Evolutionary conservation across 2,113 vertebrate genomes (phyloP).

Genomic region (Poeciliopsis retropinna): DNA sequence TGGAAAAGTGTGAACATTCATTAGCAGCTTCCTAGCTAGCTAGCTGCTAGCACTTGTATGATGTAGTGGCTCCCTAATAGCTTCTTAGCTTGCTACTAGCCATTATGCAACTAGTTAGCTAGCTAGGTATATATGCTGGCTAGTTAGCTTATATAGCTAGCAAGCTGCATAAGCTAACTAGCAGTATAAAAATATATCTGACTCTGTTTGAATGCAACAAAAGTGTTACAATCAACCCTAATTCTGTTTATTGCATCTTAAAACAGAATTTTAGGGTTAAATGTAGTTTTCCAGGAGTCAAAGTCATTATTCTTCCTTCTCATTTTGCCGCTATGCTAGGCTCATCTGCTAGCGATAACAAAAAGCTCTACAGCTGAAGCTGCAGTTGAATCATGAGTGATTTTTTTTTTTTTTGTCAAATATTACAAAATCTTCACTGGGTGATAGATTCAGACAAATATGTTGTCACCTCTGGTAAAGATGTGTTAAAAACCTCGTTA

Average conservation of each 20-base stretch:
- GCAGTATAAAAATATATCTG: background rate
- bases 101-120: no score
- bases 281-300: background rate
- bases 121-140: no score
- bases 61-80: no score
- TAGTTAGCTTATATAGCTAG: no score
- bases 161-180: background rate
- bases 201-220: background rate
- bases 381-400: background rate
- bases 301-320: background rate
- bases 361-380: background rate
- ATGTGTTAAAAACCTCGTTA: background rate
- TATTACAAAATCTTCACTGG: background rate
- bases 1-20: background rate
- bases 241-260: conserved; percentile 6
- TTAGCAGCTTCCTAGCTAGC: no score
- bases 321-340: background rate
- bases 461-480: background rate
- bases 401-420: background rate
- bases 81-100: no score
- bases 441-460: background rate
- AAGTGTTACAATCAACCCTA: background rate
- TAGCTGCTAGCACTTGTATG: no score
- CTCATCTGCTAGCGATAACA: background rate
- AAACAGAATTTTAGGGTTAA: background rate